Conservation (phyloP, 2,113 vertebrate species). For the Cavia aperea region DNA sequence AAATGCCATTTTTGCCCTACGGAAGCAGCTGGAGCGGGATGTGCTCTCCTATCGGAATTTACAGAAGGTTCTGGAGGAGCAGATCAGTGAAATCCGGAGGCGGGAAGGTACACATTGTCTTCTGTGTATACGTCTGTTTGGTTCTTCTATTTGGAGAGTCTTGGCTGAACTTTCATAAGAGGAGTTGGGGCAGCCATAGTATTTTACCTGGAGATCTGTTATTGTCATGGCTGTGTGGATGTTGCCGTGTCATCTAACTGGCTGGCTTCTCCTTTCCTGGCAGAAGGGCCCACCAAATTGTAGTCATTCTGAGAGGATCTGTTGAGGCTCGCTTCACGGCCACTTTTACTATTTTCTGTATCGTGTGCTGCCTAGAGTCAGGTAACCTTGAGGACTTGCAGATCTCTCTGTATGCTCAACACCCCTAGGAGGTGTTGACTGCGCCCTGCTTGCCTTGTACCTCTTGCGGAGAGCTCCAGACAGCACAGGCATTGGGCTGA, state of each 20-base stretch:
- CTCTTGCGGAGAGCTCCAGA: not conserved
- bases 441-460: not conserved
- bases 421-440: not conserved
- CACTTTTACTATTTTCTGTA: not conserved
- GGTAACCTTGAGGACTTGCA: not conserved
- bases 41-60: constrained; percentile 84
- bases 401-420: constrained; percentile 3
- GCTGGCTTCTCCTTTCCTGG: constrained; percentile 16
- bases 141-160: not conserved
- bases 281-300: not conserved
- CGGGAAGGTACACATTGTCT: constrained; percentile 79
- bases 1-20: constrained; percentile 80
- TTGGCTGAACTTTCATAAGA: constrained; percentile 3
- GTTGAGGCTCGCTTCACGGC: not conserved
- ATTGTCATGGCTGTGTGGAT: not conserved
- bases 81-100: constrained; percentile 80
- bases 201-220: not conserved
- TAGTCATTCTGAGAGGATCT: constrained; percentile 15
- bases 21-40: constrained; percentile 86
- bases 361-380: not conserved
- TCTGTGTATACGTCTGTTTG: not conserved
- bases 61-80: constrained; percentile 82
- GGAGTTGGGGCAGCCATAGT: not conserved
- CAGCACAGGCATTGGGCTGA: not conserved
- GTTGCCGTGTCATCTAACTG: not conserved